Base-by-base conservation (phyloP, 2,113 vertebrate genomes). In the Montifringilla adamsi region DNA sequence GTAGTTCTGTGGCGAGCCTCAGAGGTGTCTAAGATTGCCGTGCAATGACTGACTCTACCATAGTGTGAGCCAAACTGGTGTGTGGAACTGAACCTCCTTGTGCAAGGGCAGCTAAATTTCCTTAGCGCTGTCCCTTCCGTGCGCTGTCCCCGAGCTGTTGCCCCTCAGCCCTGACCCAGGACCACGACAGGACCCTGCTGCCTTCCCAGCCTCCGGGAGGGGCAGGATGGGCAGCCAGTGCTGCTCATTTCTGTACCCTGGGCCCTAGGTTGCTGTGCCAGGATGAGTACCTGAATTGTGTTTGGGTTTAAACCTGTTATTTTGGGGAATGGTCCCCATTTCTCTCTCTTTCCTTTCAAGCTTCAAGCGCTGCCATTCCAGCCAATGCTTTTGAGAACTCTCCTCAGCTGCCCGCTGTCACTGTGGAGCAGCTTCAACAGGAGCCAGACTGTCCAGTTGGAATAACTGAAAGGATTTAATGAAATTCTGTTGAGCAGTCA, bases 141-240 rank as follows among this genome's bases (percentile, higher is more conserved):
- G 18, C 2, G 5, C n/a, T 70, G n/a, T 18, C 12, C 43, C 43
- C 31, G 4, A 33, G 12, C 11, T 31, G 26, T 2, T 28, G 27
- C 23, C 22, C 37, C 15, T 10, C 18, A 30, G 13, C 19, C 41
- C 26, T 30, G 46, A n/a, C 22, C 44, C 60, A 20, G 39, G 6
- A 24, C 15, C 26, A 2, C 0, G 9, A 33, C 43, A 76, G 63
- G 27, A 15, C 5, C 39, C 3, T 19, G 13, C 52, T n/a, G 35
- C 50, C 10, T 66, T 44, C 76, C 49, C 10, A 1, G 0, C 20
- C 66, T 39, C 21, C 1, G 1, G 18, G 14, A 33, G 4, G 7
- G 10, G 14, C 11, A 8, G 16, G 13, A 19, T 3, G 12, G 35
- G 33, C 55, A 23, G 15, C 6, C 19, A 4, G 39, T 14, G 49